These are phyloP conservation scores for Rhabdophis nuchalis DNA, from an alignment of 2,797 vertebrate species.

Conservation along the genomic window DNA sequence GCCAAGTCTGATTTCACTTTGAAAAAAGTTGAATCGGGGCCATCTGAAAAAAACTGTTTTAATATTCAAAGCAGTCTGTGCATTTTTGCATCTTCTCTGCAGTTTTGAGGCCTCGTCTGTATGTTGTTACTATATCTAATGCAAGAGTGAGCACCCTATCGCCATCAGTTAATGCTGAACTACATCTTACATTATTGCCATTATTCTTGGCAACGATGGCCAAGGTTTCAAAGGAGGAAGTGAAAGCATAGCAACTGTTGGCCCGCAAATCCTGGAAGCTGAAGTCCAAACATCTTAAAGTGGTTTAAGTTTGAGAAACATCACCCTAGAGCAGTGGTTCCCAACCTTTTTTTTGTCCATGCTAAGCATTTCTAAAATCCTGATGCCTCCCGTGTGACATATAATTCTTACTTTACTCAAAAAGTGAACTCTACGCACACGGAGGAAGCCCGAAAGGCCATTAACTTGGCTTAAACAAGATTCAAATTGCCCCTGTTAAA, in stretches of 20 bases:
- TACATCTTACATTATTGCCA: background rate
- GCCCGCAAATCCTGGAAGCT: background rate
- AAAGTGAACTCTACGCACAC: too few relatives aligned
- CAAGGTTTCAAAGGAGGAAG: background rate
- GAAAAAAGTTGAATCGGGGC: background rate
- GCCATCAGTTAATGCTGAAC: background rate
- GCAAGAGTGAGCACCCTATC: background rate
- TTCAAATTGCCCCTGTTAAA: too few relatives aligned
- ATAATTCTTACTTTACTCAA: too few relatives aligned
- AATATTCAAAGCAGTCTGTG: background rate
- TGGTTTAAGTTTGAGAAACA: background rate
- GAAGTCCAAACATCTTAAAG: background rate
- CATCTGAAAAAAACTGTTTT: background rate
- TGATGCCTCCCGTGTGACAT: too few relatives aligned
- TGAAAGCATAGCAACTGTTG: background rate
- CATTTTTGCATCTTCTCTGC: background rate
- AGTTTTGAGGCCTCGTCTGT: background rate
- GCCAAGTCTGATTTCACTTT: background rate
- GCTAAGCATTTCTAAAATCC: too few relatives aligned
- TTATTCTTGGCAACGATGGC: background rate
- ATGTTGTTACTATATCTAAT: background rate
- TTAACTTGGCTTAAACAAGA: too few relatives aligned
- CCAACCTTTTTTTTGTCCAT: too few relatives aligned
- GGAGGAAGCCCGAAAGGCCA: too few relatives aligned
- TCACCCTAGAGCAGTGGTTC: background rate